phyloP scores from a whole-genome alignment of 2,113 vertebrate genomes.

The Tupaia chinensis region DNA sequence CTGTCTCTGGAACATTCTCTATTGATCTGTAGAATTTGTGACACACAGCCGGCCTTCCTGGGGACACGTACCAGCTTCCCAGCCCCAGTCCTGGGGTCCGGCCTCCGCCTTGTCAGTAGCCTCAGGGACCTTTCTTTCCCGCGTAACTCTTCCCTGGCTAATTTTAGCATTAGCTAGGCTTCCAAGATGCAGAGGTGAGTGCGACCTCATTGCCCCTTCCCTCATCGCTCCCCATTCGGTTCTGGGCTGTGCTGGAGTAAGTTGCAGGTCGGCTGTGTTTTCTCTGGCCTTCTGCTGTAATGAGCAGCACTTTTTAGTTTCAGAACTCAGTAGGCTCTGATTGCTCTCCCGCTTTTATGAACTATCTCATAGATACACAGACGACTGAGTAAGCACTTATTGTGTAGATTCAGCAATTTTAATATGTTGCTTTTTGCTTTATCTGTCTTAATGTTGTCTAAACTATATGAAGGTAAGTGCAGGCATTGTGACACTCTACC shows the following conservation, averaged over 20 bases:
- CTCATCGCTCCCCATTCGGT: background rate
- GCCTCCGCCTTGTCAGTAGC: background rate
- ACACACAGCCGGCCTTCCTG: background rate
- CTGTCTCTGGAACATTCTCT: background rate
- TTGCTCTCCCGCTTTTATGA: background rate
- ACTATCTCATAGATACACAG: background rate
- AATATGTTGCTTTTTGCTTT: background rate
- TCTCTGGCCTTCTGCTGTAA: background rate
- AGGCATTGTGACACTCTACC: background rate
- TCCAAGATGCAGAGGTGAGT: background rate
- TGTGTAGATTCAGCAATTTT: background rate
- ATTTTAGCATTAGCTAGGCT: background rate
- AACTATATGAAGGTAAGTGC: constrained; percentile 34
- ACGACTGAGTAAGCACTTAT: background rate
- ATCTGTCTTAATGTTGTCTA: constrained; percentile 48
- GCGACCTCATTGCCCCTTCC: background rate
- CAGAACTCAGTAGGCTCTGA: background rate
- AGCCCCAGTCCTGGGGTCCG: background rate
- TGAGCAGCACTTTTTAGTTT: constrained; percentile 23
- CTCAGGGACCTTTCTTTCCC: background rate
- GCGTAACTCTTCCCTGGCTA: background rate
- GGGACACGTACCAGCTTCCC: background rate
- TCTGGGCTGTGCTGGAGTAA: background rate
- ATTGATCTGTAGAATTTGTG: background rate
- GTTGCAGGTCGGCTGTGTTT: background rate